A percentile compares a stretch with the other conserved stretches of the same genome.
Evolutionary conservation across 2,797 vertebrate species (phyloP).

Genomic region (Dendrocincla tyrannina): DNA sequence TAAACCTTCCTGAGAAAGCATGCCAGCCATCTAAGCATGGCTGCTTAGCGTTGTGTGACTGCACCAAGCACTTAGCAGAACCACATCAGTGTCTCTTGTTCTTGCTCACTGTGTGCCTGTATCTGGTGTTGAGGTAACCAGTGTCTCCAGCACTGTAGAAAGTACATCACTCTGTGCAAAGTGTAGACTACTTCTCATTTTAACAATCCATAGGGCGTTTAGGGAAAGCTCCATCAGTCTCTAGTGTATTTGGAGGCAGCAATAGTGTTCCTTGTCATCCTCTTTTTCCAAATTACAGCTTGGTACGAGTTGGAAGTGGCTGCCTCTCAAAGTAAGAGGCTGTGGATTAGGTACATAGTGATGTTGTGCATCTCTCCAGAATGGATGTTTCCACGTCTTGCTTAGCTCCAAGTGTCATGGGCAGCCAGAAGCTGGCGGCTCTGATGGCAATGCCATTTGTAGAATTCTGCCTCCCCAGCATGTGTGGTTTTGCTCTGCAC

Average conservation of each 20-base stretch:
- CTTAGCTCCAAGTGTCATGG: neutral
- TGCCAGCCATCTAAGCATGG: neutral
- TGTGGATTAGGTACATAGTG: neutral
- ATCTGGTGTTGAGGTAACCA: neutral
- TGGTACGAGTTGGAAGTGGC: neutral
- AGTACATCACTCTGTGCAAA: neutral
- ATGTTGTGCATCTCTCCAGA: neutral
- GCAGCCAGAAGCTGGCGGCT: neutral
- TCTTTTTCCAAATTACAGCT: neutral
- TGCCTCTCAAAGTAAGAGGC: neutral
- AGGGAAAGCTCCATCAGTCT: neutral
- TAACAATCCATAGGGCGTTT: neutral
- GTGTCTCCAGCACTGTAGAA: neutral
- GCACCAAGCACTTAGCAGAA: neutral
- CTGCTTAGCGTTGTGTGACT: neutral
- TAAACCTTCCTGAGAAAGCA: neutral
- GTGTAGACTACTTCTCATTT: neutral
- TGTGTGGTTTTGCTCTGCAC: accelerated
- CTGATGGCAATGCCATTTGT: accelerated
- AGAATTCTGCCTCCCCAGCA: neutral
- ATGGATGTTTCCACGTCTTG: accelerated
- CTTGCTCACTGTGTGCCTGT: neutral
- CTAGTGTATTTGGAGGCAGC: neutral
- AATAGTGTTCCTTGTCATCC: neutral
- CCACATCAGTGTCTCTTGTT: accelerated